Evolutionary conservation across 2,888 invertebrate genomes (phyloP).

Genomic region (Pantelozetes paolii): DNA sequence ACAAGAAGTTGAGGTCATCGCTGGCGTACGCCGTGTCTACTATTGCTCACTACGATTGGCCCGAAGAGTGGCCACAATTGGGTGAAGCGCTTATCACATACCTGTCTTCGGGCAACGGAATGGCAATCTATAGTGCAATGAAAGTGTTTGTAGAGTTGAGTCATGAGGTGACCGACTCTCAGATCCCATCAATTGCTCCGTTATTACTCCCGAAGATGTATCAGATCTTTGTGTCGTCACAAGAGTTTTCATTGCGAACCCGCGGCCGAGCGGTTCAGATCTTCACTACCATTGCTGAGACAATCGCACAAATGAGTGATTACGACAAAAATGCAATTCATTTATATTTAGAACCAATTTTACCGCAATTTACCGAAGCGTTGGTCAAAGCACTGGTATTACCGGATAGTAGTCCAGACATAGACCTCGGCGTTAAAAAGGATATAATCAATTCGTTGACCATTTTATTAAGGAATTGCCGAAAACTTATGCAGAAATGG

Average conservation of each 20-base stretch:
- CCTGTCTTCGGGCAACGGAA: constrained; percentile 57
- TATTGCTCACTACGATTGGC: constrained; percentile 70
- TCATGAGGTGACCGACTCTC: constrained; percentile 62
- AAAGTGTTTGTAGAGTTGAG: constrained; percentile 63
- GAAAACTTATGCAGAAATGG: constrained; percentile 60
- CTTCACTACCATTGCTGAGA: constrained; percentile 61
- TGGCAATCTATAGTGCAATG: constrained; percentile 67
- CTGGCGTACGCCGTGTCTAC: constrained; percentile 68
- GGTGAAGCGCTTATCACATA: constrained; percentile 65
- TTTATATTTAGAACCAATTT: constrained; percentile 62
- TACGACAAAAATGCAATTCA: constrained; percentile 60
- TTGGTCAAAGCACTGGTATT: constrained; percentile 51
- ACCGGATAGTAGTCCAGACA: constrained; percentile 55
- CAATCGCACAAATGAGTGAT: constrained; percentile 58
- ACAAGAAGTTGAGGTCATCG: constrained; percentile 58
- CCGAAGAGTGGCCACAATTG: constrained; percentile 65
- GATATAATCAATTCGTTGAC: constrained; percentile 63
- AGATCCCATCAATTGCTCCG: constrained; percentile 65
- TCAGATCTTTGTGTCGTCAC: constrained; percentile 58
- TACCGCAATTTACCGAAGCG: constrained; percentile 64
- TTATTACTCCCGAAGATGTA: constrained; percentile 66
- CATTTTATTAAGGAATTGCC: constrained; percentile 61
- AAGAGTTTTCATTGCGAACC: constrained; percentile 54
- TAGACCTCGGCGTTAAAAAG: constrained; percentile 63
- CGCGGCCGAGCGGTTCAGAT: constrained; percentile 65